These are phyloP conservation scores for Plectropomus leopardus DNA, from an alignment of 2,113 vertebrate species.

Conservation along the genomic window DNA sequence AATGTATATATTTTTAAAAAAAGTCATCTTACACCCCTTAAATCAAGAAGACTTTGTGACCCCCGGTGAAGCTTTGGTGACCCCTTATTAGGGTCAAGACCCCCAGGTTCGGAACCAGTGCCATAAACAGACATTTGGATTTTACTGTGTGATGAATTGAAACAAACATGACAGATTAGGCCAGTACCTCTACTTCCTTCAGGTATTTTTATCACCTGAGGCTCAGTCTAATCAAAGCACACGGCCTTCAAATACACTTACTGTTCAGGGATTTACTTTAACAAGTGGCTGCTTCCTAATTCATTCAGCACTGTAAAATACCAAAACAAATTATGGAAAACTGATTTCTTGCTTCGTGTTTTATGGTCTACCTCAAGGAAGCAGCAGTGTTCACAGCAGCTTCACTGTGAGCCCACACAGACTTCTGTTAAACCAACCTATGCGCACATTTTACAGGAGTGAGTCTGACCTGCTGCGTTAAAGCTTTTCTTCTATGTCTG, in stretches of 20 bases:
- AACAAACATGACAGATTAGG: neutral
- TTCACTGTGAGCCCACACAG: neutral
- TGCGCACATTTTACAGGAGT: neutral
- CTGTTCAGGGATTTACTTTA: neutral
- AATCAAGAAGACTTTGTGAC: no score
- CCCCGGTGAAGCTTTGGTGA: no score
- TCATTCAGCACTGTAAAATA: neutral
- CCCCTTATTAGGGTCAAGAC: no score
- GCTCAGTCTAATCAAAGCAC: constrained; percentile 10
- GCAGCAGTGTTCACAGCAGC: constrained; percentile 12
- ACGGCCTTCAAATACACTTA: constrained; percentile 11
- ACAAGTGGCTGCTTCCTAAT: neutral
- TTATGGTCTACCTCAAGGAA: neutral
- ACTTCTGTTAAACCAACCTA: constrained; percentile 10
- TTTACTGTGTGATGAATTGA: neutral
- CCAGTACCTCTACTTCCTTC: neutral
- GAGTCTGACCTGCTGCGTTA: neutral
- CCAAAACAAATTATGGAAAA: neutral
- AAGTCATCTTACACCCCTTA: no score
- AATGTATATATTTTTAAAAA: no score
- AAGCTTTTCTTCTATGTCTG: neutral
- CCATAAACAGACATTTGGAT: neutral
- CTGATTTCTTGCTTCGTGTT: neutral
- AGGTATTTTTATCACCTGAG: constrained; percentile 20
- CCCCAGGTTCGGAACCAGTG: no score